Evolutionary conservation across 2,888 invertebrate genomes (phyloP).

Genomic region (Epinotia demarniana): DNA sequence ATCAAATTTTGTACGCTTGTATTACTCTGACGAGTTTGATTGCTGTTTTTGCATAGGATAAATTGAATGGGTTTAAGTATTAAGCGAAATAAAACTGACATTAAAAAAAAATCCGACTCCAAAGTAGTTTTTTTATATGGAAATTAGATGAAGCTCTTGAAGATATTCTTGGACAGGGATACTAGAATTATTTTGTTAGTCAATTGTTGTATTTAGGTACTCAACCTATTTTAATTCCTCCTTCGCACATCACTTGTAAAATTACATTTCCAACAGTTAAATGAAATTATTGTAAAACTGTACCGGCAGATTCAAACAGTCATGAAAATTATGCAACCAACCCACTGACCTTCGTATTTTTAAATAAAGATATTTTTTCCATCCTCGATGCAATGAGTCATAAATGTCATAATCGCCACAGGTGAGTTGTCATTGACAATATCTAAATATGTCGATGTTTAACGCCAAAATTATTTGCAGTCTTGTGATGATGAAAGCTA

Average conservation of each 20-base stretch:
- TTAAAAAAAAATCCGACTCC: no score
- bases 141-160: no score
- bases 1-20: slow-evolving; percentile 32
- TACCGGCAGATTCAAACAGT: neutral
- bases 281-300: no score
- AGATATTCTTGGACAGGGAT: no score
- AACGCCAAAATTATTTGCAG: slow-evolving; percentile 7
- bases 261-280: no score
- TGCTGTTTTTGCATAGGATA: neutral
- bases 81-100: neutral
- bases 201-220: no score
- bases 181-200: no score
- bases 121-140: no score
- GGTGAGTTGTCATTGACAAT: slow-evolving; percentile 21
- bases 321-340: neutral
- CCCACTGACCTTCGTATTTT: neutral
- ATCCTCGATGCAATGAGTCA: slow-evolving; percentile 9
- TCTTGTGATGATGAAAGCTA: neutral
- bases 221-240: no score
- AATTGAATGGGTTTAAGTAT: neutral
- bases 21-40: slow-evolving; percentile 2
- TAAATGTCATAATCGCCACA: slow-evolving; percentile 5
- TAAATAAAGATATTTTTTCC: neutral
- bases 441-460: slow-evolving; percentile 16
- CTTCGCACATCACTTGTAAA: no score